Evolutionary conservation across 2,888 invertebrate genomes (phyloP).

Genomic region (Gandaritis pyraliata): DNA sequence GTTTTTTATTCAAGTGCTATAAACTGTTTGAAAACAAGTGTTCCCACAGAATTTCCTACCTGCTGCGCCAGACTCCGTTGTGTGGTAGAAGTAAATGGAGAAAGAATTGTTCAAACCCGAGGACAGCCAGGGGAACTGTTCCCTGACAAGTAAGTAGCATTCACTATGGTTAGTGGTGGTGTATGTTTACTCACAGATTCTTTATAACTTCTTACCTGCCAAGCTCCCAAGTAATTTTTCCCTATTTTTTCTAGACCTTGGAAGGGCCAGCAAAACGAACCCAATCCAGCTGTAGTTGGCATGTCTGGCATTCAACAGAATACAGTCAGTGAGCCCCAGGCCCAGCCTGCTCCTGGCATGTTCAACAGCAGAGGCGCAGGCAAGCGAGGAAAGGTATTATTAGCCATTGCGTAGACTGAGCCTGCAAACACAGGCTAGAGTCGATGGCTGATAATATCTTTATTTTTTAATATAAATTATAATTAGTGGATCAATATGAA

Average conservation of each 20-base stretch:
- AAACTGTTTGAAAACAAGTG: background rate
- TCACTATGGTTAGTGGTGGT: too few species aligned
- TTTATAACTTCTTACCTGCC: background rate
- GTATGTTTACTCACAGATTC: too few species aligned
- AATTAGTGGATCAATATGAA: background rate
- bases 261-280: slow-evolving; percentile 80
- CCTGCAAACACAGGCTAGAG: slow-evolving; percentile 16
- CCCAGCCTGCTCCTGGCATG: slow-evolving; percentile 72
- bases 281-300: slow-evolving; percentile 74
- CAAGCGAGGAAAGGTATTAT: slow-evolving; percentile 68
- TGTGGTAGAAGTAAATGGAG: slow-evolving; percentile 77
- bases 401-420: slow-evolving; percentile 45
- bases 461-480: background rate
- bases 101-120: slow-evolving; percentile 77
- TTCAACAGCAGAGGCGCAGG: slow-evolving; percentile 80
- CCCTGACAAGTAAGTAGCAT: slow-evolving; percentile 74
- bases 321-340: slow-evolving; percentile 68
- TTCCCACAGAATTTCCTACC: slow-evolving; percentile 71
- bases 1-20: too few species aligned
- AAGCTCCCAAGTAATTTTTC: background rate
- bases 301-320: slow-evolving; percentile 73
- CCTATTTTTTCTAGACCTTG: slow-evolving; percentile 60
- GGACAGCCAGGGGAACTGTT: slow-evolving; percentile 80
- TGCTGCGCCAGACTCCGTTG: slow-evolving; percentile 77
- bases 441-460: slow-evolving; percentile 41